These are phyloP conservation scores for Girardia tigrina DNA, from an alignment of 2,888 invertebrate species.

Conservation along the genomic window DNA sequence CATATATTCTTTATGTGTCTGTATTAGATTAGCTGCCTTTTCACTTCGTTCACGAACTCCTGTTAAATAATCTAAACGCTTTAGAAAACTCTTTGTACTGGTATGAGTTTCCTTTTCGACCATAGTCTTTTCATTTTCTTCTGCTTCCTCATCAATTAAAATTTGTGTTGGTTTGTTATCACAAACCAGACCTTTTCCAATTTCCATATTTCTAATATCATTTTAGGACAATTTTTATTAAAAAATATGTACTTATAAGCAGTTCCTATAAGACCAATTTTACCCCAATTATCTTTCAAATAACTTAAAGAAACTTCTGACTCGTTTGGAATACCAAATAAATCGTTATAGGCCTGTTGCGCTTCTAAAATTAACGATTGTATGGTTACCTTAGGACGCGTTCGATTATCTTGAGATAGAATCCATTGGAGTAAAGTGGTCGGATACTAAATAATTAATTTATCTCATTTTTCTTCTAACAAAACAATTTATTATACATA, in stretches of 20 bases:
- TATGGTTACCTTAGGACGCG: neutral
- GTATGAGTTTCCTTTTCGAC: neutral
- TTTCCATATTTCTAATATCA: neutral
- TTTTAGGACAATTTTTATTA: neutral
- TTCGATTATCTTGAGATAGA: neutral
- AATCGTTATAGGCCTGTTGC: neutral
- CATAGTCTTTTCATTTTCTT: neutral
- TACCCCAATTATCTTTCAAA: conserved; percentile 3
- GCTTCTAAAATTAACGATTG: neutral
- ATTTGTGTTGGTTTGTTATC: neutral
- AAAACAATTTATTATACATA: too few relatives aligned
- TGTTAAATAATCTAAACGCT: neutral
- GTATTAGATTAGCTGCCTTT: neutral
- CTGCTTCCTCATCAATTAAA: neutral
- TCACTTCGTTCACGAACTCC: neutral
- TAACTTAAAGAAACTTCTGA: neutral
- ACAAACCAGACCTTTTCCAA: neutral
- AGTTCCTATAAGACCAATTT: neutral
- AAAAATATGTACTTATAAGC: neutral
- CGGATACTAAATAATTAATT: neutral
- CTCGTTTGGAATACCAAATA: neutral
- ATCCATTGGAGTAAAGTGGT: neutral
- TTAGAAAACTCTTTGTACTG: neutral
- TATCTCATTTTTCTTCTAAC: too few relatives aligned
- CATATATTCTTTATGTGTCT: conserved; percentile 13